A percentile compares a stretch with the other conserved stretches of the same genome.
phyloP scores from a whole-genome alignment of 2,888 invertebrate genomes.

The Thymelicus lineola region DNA sequence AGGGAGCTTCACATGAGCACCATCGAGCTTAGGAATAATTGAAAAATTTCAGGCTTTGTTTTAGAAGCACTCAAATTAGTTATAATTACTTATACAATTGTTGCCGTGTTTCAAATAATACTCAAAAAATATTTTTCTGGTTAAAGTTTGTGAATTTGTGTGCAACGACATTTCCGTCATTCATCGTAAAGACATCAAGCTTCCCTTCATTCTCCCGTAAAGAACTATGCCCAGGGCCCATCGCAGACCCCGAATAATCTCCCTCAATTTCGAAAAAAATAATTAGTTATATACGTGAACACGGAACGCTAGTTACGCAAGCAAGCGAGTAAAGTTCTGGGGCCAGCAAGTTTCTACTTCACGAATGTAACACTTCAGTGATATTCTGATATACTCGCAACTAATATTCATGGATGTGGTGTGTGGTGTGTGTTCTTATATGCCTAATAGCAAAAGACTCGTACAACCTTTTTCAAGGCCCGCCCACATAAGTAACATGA shows the following conservation, averaged over 20 bases:
- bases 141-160: neutral
- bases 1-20: constrained; percentile 31
- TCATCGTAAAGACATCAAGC: neutral
- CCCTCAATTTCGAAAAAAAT: constrained; percentile 4
- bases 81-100: neutral
- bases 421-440: too few species aligned
- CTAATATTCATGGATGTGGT: too few species aligned
- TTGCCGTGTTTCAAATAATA: neutral
- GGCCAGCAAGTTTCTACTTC: too few species aligned
- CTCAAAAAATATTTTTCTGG: neutral
- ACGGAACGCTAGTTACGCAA: neutral
- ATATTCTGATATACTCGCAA: too few species aligned
- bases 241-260: neutral
- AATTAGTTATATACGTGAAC: neutral
- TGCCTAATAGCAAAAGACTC: too few species aligned
- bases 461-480: too few species aligned
- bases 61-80: constrained; percentile 25
- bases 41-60: constrained; percentile 22
- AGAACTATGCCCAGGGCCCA: neutral
- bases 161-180: neutral
- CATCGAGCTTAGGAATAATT: constrained; percentile 33
- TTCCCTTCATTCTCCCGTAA: neutral
- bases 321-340: too few species aligned
- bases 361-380: too few species aligned
- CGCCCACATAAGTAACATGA: too few species aligned